Evolutionary conservation across 2,113 vertebrate genomes (phyloP), one percentile per base, ranked within the genome.

Genomic region (Lonchura striata): DNA sequence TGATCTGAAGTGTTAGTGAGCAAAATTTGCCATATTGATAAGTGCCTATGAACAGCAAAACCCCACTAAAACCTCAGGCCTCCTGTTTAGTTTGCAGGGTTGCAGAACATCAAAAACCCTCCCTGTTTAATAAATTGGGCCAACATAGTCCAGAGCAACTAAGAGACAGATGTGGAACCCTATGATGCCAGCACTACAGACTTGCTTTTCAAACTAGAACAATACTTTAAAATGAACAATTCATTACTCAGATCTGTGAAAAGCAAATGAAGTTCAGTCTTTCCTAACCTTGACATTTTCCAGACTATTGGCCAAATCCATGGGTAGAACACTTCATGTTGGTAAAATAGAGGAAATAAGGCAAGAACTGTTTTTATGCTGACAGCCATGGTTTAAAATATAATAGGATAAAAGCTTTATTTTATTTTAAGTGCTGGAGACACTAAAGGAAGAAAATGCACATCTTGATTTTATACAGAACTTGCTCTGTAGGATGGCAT

Each of bases 221-320:
- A 96, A 95, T 92, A 81, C 94, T 94, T 95, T 41, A 69, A 89
- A 96, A 97, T 95, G 90, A 96, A 95, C 92, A 96, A 97, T 96
- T 93, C 88, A 96, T 94, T 88, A 75, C 86, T 69, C 57, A 0
- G 89, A 88, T 95, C 81, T 91, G 81, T 75, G 94, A 61, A 94
- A 96, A 93, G 82, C 92, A 92, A 93, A 92, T 88, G 91, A 92
- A 95, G 94, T 86, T 97, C 94, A 95, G 95, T 76, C 79, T 91
- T 90, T 94, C 86, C 86, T 95, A 96, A 95, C 93, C 96, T 86
- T 95, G 95, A 96, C 95, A 92, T 96, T 97, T 96, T 94, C 94
- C 96, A 97, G 94, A 95, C 82, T 93, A 84, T 71, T 77, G 90
- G 95, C 95, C 95, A 95, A 95, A 95, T 79, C 79, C 79, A 94